A percentile compares a stretch with the other conserved stretches of the same genome.
Evolutionary conservation across 2,113 vertebrate genomes (phyloP).

Genomic region (Heterotis niloticus): DNA sequence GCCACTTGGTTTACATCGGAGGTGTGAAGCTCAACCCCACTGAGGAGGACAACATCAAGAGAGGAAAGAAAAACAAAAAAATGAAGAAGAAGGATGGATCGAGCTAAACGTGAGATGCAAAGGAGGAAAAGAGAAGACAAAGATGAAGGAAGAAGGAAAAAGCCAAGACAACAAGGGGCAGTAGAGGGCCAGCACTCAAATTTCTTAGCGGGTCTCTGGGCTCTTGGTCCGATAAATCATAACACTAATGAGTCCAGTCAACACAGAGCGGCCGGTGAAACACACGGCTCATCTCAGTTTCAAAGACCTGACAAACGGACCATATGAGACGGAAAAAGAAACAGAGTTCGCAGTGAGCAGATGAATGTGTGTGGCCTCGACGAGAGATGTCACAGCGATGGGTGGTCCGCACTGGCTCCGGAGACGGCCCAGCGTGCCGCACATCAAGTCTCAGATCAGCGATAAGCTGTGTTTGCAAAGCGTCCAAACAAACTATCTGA

Average conservation of each 20-base stretch:
- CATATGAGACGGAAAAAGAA: neutral
- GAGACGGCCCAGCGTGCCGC: neutral
- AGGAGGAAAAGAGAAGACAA: neutral
- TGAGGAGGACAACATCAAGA: neutral
- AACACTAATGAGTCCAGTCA: slow-evolving; percentile 12
- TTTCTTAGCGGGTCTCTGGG: neutral
- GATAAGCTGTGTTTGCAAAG: slow-evolving; percentile 4
- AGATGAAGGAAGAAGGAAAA: neutral
- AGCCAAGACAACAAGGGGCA: neutral
- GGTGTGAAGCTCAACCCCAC: too few species aligned
- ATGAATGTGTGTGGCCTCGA: neutral
- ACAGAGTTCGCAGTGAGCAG: neutral
- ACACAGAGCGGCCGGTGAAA: slow-evolving; percentile 4
- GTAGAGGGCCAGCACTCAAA: neutral
- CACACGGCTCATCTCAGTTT: neutral
- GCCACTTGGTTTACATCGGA: too few species aligned
- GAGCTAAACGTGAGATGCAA: too few species aligned
- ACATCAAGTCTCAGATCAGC: neutral
- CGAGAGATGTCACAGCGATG: neutral
- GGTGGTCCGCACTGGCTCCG: neutral
- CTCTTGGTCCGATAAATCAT: slow-evolving; percentile 3
- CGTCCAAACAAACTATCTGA: neutral
- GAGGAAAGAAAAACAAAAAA: neutral
- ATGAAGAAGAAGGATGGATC: neutral
- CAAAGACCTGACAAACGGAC: neutral